A percentile compares a stretch with the other conserved stretches of the same genome.
These are phyloP conservation scores for Sceloporus undulatus DNA, from an alignment of 2,113 vertebrate genomes.

Conservation along the genomic window DNA sequence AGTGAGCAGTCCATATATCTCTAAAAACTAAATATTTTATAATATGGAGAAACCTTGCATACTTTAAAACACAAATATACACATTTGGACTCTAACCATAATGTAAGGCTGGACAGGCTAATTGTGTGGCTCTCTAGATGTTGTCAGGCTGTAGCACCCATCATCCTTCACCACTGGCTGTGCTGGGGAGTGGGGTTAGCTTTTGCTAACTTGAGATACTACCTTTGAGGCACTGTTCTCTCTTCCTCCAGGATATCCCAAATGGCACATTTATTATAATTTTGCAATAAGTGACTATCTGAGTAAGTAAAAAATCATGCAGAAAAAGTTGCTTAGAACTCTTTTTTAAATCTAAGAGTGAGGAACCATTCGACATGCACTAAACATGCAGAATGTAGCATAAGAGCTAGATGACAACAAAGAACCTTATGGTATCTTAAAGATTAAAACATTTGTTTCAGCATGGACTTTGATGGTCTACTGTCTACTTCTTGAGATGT, in stretches of 20 bases:
- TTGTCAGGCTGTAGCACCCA: too few species aligned
- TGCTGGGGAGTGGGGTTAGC: background rate
- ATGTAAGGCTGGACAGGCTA: too few species aligned
- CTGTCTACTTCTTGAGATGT: too few species aligned
- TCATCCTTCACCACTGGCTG: too few species aligned
- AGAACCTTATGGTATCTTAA: background rate
- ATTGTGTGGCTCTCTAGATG: too few species aligned
- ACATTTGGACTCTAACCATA: background rate
- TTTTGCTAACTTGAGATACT: background rate
- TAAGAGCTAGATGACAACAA: background rate
- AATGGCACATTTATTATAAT: background rate
- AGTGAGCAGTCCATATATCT: background rate
- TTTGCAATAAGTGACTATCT: background rate
- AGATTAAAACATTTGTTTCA: too few species aligned
- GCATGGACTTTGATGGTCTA: too few species aligned
- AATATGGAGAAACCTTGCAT: background rate
- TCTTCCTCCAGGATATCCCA: background rate
- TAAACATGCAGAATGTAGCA: background rate
- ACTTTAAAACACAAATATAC: background rate
- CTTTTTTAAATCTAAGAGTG: background rate
- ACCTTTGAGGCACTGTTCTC: background rate
- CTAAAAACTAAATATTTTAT: background rate
- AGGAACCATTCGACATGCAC: background rate
- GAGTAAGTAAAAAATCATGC: background rate
- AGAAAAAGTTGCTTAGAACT: background rate